Conservation (phyloP, 1,140 invertebrate species). For the Procambarus clarkii region DNA sequence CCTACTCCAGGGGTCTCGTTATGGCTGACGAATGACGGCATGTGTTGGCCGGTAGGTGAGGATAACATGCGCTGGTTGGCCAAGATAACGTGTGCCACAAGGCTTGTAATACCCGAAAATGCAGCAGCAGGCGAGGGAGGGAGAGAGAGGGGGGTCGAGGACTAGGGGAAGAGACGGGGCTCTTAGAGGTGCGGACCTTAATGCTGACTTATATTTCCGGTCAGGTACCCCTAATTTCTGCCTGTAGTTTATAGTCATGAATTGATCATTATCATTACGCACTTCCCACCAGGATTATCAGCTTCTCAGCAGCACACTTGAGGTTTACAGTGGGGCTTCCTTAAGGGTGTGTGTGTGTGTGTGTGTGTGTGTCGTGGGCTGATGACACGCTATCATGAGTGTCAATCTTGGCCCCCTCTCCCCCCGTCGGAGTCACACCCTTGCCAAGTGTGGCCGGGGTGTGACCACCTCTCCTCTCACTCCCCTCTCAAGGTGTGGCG, state of each 20-base stretch:
- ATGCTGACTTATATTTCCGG: not conserved
- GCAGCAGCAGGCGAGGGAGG: not conserved
- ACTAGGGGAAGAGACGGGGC: not conserved
- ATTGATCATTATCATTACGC: no score
- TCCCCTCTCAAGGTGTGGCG: no score
- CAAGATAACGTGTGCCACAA: constrained; percentile 34
- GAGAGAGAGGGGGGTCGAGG: not conserved
- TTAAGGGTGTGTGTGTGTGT: no score
- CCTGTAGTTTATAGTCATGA: no score
- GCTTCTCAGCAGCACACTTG: no score
- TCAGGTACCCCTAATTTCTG: not conserved
- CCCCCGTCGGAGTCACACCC: not conserved
- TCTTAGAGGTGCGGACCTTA: not conserved
- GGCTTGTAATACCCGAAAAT: constrained; percentile 28
- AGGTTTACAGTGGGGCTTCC: no score
- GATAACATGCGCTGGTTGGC: constrained; percentile 20
- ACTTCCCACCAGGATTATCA: no score
- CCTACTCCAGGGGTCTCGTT: constrained; percentile 52
- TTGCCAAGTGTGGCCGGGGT: not conserved
- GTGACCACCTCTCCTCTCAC: no score
- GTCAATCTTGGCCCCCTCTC: not conserved
- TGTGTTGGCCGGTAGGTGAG: constrained; percentile 19
- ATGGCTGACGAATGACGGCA: constrained; percentile 54
- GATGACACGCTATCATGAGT: not conserved
- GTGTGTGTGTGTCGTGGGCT: not conserved